A percentile compares a stretch with the other conserved stretches of the same genome.
Conservation (phyloP, 2,113 vertebrate genomes). For the Gadus macrocephalus region DNA sequence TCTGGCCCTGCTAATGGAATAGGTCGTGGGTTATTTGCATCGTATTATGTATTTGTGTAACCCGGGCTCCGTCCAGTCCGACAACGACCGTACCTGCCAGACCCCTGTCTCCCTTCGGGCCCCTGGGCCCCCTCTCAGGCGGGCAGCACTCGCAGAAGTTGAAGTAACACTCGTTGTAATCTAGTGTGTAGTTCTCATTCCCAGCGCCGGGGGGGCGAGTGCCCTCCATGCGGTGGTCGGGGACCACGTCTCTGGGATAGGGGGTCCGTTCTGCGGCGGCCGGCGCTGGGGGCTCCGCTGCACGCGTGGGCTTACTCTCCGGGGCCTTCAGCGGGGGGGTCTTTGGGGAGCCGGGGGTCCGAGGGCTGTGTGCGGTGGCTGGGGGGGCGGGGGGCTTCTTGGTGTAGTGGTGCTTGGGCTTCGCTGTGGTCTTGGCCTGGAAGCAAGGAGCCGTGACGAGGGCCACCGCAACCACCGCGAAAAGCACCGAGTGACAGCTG, state of each 20-base stretch:
- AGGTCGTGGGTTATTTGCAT: background rate
- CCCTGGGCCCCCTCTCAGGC: conserved; percentile 70
- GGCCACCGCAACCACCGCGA: conserved; percentile 49
- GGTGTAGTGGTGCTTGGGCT: conserved; percentile 78
- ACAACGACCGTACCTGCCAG: conserved; percentile 69
- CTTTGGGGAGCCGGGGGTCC: conserved; percentile 50
- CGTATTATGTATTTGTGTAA: conserved; percentile 4
- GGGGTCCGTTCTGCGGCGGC: conserved; percentile 48
- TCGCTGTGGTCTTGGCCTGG: conserved; percentile 76
- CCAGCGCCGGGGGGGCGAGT: conserved; percentile 64
- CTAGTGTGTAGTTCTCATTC: conserved; percentile 82
- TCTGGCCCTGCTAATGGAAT: conserved; percentile 75
- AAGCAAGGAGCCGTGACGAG: conserved; percentile 29
- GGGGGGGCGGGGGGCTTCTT: conserved; percentile 76
- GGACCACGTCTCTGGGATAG: conserved; percentile 31
- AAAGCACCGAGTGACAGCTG: conserved; percentile 38
- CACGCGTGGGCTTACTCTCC: conserved; percentile 22
- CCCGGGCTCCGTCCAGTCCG: background rate
- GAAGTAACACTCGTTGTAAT: conserved; percentile 84
- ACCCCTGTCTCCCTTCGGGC: conserved; percentile 78
- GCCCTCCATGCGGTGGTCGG: conserved; percentile 49
- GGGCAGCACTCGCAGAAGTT: conserved; percentile 95
- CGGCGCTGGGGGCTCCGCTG: conserved; percentile 37
- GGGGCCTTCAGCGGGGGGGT: conserved; percentile 38
- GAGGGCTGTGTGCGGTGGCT: conserved; percentile 52